Conservation (phyloP, 1,140 invertebrate genomes). For the Bilobella aurantiaca region DNA sequence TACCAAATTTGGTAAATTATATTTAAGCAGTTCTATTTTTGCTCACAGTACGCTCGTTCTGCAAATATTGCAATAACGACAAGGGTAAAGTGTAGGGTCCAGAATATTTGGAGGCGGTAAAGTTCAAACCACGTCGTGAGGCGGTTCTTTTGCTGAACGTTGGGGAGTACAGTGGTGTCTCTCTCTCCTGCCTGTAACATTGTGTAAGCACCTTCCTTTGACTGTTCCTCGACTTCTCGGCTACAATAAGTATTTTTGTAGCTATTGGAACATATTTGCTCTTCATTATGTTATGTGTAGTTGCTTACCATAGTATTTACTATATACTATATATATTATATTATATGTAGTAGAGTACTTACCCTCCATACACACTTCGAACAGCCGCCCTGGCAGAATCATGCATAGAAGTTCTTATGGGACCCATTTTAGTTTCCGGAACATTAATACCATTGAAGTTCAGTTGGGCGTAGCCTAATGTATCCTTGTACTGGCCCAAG, state of each 20-base stretch:
- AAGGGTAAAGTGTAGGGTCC: slow-evolving; percentile 45
- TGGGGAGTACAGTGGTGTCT: not conserved
- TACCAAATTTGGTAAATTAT: too few species aligned
- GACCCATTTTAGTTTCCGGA: slow-evolving; percentile 22
- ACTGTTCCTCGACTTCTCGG: slow-evolving; percentile 30
- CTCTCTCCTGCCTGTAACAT: not conserved
- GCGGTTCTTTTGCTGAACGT: not conserved
- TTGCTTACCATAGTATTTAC: too few species aligned
- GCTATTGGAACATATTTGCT: slow-evolving; percentile 2
- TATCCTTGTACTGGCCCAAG: slow-evolving; percentile 43
- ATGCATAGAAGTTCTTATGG: slow-evolving; percentile 33
- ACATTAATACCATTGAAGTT: slow-evolving; percentile 37
- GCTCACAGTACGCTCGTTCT: slow-evolving; percentile 48
- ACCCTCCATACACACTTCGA: slow-evolving; percentile 39
- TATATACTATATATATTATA: too few species aligned
- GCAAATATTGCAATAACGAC: slow-evolving; percentile 47
- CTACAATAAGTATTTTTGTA: slow-evolving; percentile 13
- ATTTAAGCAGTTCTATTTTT: too few species aligned
- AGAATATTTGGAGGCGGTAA: slow-evolving; percentile 45
- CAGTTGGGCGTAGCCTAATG: slow-evolving; percentile 38
- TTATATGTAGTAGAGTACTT: slow-evolving; percentile 35
- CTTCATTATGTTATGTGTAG: slow-evolving; percentile 15
- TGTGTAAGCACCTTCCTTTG: slow-evolving; percentile 10
- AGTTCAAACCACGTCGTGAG: slow-evolving; percentile 27
- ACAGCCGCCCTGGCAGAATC: slow-evolving; percentile 38